Percentiles rank a stretch among this genome's conserved stretches.
These are phyloP conservation scores for Carettochelys insculpta DNA, from an alignment of 2,113 vertebrate genomes.

Conservation along the genomic window DNA sequence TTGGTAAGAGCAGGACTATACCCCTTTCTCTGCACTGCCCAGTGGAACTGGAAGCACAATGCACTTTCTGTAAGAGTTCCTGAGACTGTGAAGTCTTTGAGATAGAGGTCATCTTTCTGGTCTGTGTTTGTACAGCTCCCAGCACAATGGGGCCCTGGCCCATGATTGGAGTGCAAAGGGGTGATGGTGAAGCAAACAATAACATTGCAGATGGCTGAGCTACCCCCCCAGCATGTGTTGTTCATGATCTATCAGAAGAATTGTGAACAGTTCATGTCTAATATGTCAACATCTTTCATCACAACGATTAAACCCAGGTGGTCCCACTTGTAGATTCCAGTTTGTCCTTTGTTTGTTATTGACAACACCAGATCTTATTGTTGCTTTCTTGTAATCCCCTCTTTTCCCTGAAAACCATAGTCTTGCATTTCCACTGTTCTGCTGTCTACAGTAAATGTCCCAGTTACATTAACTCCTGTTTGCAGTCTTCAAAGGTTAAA, in stretches of 20 bases:
- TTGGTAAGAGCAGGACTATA: background rate
- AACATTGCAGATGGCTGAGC: background rate
- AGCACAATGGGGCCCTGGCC: background rate
- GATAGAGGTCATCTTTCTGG: background rate
- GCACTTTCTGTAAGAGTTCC: background rate
- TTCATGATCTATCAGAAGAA: background rate
- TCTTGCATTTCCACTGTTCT: background rate
- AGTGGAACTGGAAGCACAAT: slow-evolving; percentile 24
- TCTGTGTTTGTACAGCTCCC: fast-evolving
- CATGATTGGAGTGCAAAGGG: background rate
- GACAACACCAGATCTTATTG: background rate
- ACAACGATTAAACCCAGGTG: background rate
- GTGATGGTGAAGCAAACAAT: background rate
- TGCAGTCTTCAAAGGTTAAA: background rate
- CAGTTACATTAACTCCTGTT: background rate
- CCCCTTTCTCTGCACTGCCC: background rate
- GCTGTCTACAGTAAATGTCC: background rate
- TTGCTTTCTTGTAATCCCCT: background rate
- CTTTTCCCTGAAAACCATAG: background rate
- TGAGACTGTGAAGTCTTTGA: background rate
- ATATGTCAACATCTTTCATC: too few relatives aligned
- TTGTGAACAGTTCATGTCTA: background rate
- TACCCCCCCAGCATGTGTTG: background rate
- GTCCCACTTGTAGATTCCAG: background rate
- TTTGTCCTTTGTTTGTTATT: background rate